These are phyloP conservation scores for Schizopygopsis malacanthus DNA, from an alignment of 2,797 vertebrate genomes.

Conservation along the genomic window DNA sequence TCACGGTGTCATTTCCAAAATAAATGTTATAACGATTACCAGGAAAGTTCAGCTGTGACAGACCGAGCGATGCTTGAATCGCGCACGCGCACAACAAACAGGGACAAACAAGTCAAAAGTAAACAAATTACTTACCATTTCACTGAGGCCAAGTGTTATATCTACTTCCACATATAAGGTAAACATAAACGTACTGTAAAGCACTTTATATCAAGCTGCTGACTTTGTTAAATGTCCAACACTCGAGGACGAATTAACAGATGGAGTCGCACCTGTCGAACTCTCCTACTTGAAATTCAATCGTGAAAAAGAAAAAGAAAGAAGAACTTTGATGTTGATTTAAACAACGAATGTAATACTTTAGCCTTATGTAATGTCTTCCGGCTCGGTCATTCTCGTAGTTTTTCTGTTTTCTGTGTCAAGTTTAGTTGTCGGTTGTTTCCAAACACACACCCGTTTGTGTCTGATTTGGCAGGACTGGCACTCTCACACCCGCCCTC, in stretches of 20 bases:
- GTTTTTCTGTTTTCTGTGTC: background rate
- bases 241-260: slow-evolving; percentile 13
- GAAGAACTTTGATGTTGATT: background rate
- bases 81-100: slow-evolving; percentile 48
- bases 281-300: background rate
- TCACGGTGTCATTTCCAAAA: background rate
- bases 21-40: background rate
- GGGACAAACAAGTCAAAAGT: slow-evolving; percentile 20
- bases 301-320: background rate
- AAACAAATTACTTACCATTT: slow-evolving; percentile 23
- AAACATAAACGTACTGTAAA: background rate
- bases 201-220: background rate
- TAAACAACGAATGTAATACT: background rate
- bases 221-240: background rate
- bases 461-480: slow-evolving; percentile 27
- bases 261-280: slow-evolving; percentile 44
- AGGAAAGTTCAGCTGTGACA: background rate
- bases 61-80: background rate
- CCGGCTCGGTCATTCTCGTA: slow-evolving; percentile 1
- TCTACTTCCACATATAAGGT: background rate
- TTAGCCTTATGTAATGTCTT: slow-evolving; percentile 9
- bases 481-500: too few relatives aligned
- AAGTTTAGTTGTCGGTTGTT: background rate
- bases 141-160: background rate
- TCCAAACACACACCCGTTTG: slow-evolving; percentile 3